Evolutionary conservation across 2,797 vertebrate genomes (phyloP), one percentile per base, ranked within the genome.

Genomic region (Petrocephalus sullivani): DNA sequence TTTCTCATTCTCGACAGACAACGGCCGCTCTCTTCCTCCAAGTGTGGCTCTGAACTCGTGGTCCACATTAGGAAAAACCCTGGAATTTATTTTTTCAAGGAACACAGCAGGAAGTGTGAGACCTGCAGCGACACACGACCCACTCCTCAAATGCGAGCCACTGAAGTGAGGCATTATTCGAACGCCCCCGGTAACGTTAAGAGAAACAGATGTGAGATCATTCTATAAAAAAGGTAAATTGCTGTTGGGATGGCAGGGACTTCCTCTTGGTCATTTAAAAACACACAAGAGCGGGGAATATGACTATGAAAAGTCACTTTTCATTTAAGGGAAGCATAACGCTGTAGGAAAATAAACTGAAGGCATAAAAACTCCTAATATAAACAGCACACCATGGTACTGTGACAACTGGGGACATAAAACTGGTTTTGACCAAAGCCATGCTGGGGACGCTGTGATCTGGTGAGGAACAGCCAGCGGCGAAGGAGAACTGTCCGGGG

Each of bases 131-230:
- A 54, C n/a, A 83, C 46, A 12, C 49, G 54, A 28, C 21, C 21
- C 4, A 6, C 51, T 54, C 75, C 82, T 12, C 51, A 84, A 84
- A 84, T 54, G 0, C 14, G 28, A 84, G 82, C n/a, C 23, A 56
- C 49, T 82, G 49, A 53, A 84, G 82, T 28, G 21, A 84, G 54
- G 46, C 21, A 56, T 53, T 54, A 84, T 84, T 21, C 8, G 21
- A 51, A 28, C n/a, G 8, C 21, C 49, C 9, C 81, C 41, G 28
- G 46, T 51, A 54, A 6, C 21, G 54, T 53, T 23, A 84, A 16
- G 49, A 84, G 82, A 84, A 84, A 53, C 46, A 84, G 82, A 84
- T 84, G 51, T 54, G 82, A 54, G 51, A 53, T 54, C 19, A 82
- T 49, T 82, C 82, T 28, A 49, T 54, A 56, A 84, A 54, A 49